These are phyloP conservation scores for Dynastes grantii DNA, from an alignment of 2,888 invertebrate species.

Conservation along the genomic window DNA sequence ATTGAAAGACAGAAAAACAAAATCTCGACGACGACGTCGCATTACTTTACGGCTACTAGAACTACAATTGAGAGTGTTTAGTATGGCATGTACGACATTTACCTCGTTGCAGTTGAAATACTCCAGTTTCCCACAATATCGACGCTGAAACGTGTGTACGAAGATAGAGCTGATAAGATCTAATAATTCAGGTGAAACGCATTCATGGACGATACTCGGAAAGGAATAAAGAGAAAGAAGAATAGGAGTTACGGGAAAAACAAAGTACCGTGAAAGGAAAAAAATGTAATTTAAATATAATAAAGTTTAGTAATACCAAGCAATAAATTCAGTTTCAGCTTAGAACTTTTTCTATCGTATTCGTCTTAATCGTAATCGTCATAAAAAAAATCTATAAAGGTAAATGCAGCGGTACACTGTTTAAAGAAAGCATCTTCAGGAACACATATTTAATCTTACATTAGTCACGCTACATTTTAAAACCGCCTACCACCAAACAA, in stretches of 20 bases:
- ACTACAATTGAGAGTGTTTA: constrained; percentile 16
- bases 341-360: too few species aligned
- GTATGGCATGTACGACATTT: constrained; percentile 34
- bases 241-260: neutral
- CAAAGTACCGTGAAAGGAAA: too few species aligned
- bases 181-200: constrained; percentile 29
- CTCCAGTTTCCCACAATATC: constrained; percentile 41
- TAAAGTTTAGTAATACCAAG: too few species aligned
- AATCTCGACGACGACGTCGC: constrained; percentile 19
- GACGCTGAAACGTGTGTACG: constrained; percentile 36
- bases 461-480: too few species aligned
- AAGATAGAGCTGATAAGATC: constrained; percentile 32
- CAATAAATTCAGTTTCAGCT: too few species aligned
- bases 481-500: too few species aligned
- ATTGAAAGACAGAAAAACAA: constrained; percentile 40
- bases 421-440: too few species aligned
- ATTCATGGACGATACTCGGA: constrained; percentile 9
- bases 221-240: constrained; percentile 21
- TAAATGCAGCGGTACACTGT: too few species aligned
- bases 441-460: too few species aligned
- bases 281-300: too few species aligned
- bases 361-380: too few species aligned
- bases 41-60: constrained; percentile 26
- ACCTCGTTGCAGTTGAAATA: constrained; percentile 36
- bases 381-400: too few species aligned